Conservation (phyloP, 2,113 vertebrate species). For the Cyanoramphus novaezelandiae region DNA sequence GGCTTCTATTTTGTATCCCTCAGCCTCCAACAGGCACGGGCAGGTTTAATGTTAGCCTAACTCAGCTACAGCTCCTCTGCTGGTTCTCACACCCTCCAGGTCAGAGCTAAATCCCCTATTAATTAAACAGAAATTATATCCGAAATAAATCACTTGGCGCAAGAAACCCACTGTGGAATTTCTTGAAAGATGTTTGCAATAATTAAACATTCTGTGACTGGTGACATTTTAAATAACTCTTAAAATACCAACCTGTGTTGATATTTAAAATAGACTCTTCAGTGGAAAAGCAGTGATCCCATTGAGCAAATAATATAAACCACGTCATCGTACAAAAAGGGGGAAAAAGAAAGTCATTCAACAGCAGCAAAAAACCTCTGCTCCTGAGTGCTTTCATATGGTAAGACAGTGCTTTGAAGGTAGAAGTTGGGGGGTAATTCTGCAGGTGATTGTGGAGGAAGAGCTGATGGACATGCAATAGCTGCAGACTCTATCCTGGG, state of each 20-base stretch:
- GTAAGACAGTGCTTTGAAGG: not conserved
- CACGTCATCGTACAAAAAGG: not conserved
- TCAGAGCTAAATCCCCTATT: slow-evolving; percentile 79
- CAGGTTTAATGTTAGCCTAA: slow-evolving; percentile 63
- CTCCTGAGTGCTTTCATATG: not conserved
- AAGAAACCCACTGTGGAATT: slow-evolving; percentile 74
- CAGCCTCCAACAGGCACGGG: slow-evolving; percentile 53
- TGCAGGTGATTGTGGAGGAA: not conserved
- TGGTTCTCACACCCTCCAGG: slow-evolving; percentile 75
- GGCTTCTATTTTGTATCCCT: not conserved
- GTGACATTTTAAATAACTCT: slow-evolving; percentile 79
- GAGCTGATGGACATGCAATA: not conserved
- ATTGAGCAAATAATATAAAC: slow-evolving; percentile 44
- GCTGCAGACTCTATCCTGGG: not conserved
- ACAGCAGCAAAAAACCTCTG: not conserved
- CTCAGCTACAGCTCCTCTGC: slow-evolving; percentile 57
- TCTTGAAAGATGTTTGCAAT: slow-evolving; percentile 77
- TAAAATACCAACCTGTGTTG: slow-evolving; percentile 70
- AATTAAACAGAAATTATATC: slow-evolving; percentile 84
- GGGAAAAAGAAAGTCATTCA: not conserved
- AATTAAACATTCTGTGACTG: slow-evolving; percentile 79
- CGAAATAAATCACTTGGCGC: slow-evolving; percentile 74
- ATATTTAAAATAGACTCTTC: slow-evolving; percentile 64
- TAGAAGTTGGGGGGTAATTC: not conserved
- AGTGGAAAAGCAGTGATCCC: slow-evolving; percentile 30